Percentiles rank a stretch among this genome's conserved stretches.
phyloP scores from a whole-genome alignment of 1,140 invertebrate genomes.

The Drosophila nebulosa region DNA sequence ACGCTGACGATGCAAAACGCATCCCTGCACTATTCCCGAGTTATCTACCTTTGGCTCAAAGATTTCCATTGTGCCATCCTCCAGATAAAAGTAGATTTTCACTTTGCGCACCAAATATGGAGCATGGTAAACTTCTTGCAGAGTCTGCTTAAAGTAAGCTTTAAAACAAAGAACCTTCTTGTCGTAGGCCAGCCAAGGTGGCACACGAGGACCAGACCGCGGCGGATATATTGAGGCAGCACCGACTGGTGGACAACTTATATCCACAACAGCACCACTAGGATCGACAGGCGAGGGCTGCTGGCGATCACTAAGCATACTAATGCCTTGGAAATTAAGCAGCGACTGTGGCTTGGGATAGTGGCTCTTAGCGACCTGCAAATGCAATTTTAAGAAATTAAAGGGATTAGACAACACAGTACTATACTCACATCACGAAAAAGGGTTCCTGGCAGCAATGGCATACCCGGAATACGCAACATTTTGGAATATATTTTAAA shows the following conservation, averaged over 20 bases:
- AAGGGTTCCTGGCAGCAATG: constrained; percentile 68
- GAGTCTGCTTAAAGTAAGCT: constrained; percentile 92
- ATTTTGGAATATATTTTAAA: constrained; percentile 14
- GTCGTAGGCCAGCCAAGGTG: constrained; percentile 92
- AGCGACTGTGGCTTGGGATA: constrained; percentile 82
- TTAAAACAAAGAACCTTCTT: constrained; percentile 92
- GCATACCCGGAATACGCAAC: constrained; percentile 77
- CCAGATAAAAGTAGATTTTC: constrained; percentile 92
- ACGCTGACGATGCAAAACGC: constrained; percentile 67
- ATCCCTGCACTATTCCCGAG: constrained; percentile 88
- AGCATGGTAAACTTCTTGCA: constrained; percentile 87
- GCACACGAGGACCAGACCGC: constrained; percentile 87
- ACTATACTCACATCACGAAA: constrained; percentile 71
- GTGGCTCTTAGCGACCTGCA: constrained; percentile 83
- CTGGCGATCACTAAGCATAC: constrained; percentile 72
- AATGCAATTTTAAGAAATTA: background rate
- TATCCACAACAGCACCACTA: constrained; percentile 44
- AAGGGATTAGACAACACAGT: background rate
- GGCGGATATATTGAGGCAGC: constrained; percentile 86
- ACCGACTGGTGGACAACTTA: constrained; percentile 63
- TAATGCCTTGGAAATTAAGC: constrained; percentile 79
- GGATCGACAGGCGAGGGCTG: constrained; percentile 37
- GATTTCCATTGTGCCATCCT: constrained; percentile 95
- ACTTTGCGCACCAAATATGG: constrained; percentile 88
- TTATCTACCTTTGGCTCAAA: constrained; percentile 87